Percentiles rank a stretch among this genome's conserved stretches.
Evolutionary conservation across 2,888 invertebrate species (phyloP).

Genomic region (Rutpela maculata): DNA sequence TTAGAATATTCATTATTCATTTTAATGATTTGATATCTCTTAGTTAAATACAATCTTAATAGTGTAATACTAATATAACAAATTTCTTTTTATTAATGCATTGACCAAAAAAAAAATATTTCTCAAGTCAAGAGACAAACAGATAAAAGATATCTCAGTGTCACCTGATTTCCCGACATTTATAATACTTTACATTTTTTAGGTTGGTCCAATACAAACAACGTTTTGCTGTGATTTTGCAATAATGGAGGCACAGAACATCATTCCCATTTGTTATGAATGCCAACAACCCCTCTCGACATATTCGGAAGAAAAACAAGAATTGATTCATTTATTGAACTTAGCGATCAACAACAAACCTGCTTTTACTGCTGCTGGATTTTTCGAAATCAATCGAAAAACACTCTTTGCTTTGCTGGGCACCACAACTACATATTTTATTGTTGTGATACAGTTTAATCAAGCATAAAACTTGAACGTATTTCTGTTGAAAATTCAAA

Average conservation of each 20-base stretch:
- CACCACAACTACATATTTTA: neutral
- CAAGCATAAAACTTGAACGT: neutral
- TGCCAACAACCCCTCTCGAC: conserved; percentile 41
- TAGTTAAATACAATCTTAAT: too few species aligned
- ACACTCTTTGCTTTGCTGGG: neutral
- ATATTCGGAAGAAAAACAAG: conserved; percentile 46
- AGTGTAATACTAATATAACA: too few species aligned
- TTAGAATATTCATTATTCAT: too few species aligned
- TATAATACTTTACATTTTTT: conserved; percentile 14
- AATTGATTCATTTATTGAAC: conserved; percentile 42
- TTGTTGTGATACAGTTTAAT: neutral
- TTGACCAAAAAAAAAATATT: too few species aligned
- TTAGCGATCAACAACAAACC: conserved; percentile 39
- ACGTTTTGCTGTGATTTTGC: conserved; percentile 46
- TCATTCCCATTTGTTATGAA: conserved; percentile 42
- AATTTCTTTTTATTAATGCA: too few species aligned
- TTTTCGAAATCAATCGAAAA: conserved; percentile 5
- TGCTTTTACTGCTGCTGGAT: conserved; percentile 35
- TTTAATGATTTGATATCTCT: too few species aligned
- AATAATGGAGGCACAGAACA: conserved; percentile 37
- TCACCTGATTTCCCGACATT: too few species aligned
- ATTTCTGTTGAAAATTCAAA: too few species aligned
- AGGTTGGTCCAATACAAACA: conserved; percentile 40
- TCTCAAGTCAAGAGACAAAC: too few species aligned
- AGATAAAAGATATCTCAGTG: too few species aligned